A percentile compares a stretch with the other conserved stretches of the same genome.
Conservation (phyloP, 2,888 invertebrate genomes). For the Drosophila paracracens region DNA sequence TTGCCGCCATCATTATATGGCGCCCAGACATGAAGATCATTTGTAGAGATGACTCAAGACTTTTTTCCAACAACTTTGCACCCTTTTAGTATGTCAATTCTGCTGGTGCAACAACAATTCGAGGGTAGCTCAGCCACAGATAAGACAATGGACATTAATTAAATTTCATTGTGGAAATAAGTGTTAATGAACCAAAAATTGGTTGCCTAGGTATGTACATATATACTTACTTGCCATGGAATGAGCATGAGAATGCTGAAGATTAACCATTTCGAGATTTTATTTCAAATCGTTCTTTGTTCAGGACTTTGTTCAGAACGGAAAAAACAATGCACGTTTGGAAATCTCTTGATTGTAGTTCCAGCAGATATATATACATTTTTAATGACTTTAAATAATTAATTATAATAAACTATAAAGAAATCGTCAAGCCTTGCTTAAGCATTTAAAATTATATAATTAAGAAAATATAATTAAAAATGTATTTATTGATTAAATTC, state of each 20-base stretch:
- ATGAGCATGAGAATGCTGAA: constrained; percentile 6
- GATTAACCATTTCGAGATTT: neutral
- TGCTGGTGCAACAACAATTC: constrained; percentile 55
- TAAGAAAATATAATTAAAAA: neutral
- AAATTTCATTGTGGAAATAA: constrained; percentile 47
- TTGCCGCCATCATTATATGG: constrained; percentile 70
- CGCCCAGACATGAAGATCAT: constrained; percentile 63
- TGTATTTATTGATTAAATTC: neutral
- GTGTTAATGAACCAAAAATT: constrained; percentile 45
- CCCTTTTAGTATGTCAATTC: constrained; percentile 58
- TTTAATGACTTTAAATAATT: neutral
- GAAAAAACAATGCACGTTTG: neutral
- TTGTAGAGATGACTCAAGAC: constrained; percentile 62
- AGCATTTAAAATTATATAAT: neutral
- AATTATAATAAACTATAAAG: neutral
- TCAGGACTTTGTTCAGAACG: too few species aligned
- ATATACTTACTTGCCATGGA: neutral
- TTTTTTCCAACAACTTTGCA: constrained; percentile 59
- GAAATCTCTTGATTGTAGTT: neutral
- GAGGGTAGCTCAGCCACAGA: constrained; percentile 28
- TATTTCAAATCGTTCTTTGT: neutral
- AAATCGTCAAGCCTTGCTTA: neutral
- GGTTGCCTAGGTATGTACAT: constrained; percentile 29
- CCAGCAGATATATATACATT: neutral
- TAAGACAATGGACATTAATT: constrained; percentile 72